Evolutionary conservation across 2,888 invertebrate species (phyloP), one percentile per base, ranked within the genome.

Genomic region (Oligia fasciuncula): DNA sequence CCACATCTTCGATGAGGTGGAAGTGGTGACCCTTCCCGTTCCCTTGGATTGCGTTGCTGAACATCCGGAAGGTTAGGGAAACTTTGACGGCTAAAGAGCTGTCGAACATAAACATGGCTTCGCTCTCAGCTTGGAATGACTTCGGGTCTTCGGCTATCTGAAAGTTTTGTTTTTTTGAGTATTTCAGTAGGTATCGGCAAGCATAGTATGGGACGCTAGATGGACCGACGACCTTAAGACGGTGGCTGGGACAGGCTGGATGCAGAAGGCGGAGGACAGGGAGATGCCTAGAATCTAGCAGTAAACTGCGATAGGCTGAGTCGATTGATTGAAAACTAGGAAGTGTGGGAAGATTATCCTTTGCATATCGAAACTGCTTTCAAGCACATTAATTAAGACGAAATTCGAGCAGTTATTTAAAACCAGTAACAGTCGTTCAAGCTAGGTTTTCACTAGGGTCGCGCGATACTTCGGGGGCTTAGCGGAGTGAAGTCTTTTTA

Each of bases 71-170:
- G 0, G 98, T 97, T 1, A 98, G 94, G 0, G 97, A 97, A 71
- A 97, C 94, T 94, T 98, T 98, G 0, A 98, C 97, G 8, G 97
- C 97, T 35, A 98, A 92, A 6, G 97, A 97, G 60, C 97, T 97
- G 90, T 98, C 97, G 88, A 97, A 97, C 91, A 97, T 97, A 88
- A 97, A 97, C 87, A 97, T 91, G 0, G 97, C 97, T 90, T 97
- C 97, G 0, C 95, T 91, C 82, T 97, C 95, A 0, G 97, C 97
- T 87, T 96, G 93, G 23, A 97, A 93, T 2, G 96, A 81, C 81
- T 93, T 96, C 0, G 97, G 97, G 65, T 97, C 96, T 80, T 92
- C 90, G 0, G 96, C 90, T 80, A 97, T 94, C 97, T 97, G 91
- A 6, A 86, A 81, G 5, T 14, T 62, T 49, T 46, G 3, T 3